A percentile compares a stretch with the other conserved stretches of the same genome.
Evolutionary conservation across 2,113 vertebrate species (phyloP).

Genomic region (Serilophus lunatus): DNA sequence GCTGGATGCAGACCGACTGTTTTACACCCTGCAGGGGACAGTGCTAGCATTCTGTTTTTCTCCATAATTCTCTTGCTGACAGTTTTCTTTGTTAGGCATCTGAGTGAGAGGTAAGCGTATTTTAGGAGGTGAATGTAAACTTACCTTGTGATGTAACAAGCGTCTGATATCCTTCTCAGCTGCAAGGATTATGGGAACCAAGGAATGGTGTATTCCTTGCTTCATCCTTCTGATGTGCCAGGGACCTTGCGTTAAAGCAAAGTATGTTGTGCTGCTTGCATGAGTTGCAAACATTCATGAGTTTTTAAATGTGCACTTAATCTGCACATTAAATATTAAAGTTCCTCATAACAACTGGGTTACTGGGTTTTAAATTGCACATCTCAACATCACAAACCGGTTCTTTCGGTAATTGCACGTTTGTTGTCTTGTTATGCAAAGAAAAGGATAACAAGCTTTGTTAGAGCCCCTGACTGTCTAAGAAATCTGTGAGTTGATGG

Average conservation of each 20-base stretch:
- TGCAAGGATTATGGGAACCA: background rate
- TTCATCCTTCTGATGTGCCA: background rate
- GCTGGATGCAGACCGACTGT: background rate
- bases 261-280: background rate
- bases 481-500: background rate
- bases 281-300: background rate
- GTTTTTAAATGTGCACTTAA: constrained; percentile 3
- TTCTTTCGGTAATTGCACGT: background rate
- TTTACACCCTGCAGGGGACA: background rate
- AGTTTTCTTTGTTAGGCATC: background rate
- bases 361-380: background rate
- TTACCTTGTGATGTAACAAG: background rate
- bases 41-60: background rate
- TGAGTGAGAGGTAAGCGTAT: fast-evolving
- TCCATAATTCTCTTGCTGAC: background rate
- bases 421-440: constrained; percentile 27
- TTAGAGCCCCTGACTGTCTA: background rate
- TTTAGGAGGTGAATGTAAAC: background rate
- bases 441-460: background rate
- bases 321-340: constrained; percentile 10
- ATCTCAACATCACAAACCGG: background rate
- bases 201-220: background rate
- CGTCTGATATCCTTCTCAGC: background rate
- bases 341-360: background rate
- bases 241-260: background rate